Evolutionary conservation across 1,140 invertebrate species (phyloP), one percentile per base, ranked within the genome.

Genomic region (Rhynchophorus ferrugineus): DNA sequence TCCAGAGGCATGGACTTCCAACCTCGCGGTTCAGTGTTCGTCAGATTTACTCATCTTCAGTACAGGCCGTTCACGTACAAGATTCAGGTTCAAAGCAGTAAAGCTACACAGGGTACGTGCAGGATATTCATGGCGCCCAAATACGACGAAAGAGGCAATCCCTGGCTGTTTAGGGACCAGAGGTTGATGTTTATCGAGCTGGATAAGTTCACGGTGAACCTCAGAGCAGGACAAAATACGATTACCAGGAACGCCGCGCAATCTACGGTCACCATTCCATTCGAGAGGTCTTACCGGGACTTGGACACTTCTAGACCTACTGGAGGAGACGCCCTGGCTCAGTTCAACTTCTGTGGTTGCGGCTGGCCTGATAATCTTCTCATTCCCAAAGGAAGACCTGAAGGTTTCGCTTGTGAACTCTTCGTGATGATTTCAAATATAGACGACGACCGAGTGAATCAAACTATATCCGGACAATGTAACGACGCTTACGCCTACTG

Each of bases 341-440:
- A 78, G 60, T 85, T 82, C 69, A 83, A 85, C 66, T 87, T 85
- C 75, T 90, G 89, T 68, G 87, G 87, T 29, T 91, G 88, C 65
- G 89, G 89, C 37, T 91, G 87, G 87, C 89, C 89, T 2, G 79
- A 89, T 37, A 86, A 92, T 64, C 80, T 91, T 81, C 73, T 92
- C 1, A 64, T 89, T 20, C 83, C 88, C 0, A 85, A 82, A 68
- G 89, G 89, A 19, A 79, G 69, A 1, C 66, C 74, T 1, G 75
- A 78, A 47, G 88, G 88, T 16, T 80, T 79, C 64, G 69, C 71
- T 0, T 80, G 81, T 63, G 78, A 87, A 46, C 65, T 91, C 1
- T 91, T 90, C 66, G 81, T 82, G 35, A 91, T 91, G 85, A 73
- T 90, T 8, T 85, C 87, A 21, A 80, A 91, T 69, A 85, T 80